These are phyloP conservation scores for Triops longicaudatus DNA, from an alignment of 1,140 invertebrate genomes.

Conservation along the genomic window DNA sequence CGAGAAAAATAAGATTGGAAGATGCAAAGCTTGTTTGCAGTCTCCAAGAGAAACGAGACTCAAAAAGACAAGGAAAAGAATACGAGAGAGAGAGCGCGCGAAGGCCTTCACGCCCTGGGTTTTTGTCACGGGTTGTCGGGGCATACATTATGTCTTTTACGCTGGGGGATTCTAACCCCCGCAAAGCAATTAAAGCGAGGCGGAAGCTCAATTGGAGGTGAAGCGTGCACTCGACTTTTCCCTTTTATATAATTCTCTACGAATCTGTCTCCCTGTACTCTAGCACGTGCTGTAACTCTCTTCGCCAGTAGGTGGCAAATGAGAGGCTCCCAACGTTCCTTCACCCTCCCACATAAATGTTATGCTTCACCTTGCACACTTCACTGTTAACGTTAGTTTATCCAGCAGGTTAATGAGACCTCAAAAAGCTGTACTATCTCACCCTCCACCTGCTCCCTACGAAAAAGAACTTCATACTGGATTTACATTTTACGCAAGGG, in stretches of 20 bases:
- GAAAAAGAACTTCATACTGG: too few species aligned
- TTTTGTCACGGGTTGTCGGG: slow-evolving; percentile 14
- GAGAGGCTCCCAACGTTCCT: neutral
- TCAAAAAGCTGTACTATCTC: neutral
- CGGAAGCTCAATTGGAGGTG: slow-evolving; percentile 10
- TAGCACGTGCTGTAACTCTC: neutral
- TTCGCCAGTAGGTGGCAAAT: slow-evolving; percentile 8
- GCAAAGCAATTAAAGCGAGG: slow-evolving; percentile 14
- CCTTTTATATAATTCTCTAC: neutral
- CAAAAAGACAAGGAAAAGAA: neutral
- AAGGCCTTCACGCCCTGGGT: neutral
- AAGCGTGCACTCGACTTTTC: neutral
- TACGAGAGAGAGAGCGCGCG: neutral
- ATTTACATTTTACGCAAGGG: too few species aligned
- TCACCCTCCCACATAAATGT: neutral
- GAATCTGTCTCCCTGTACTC: neutral
- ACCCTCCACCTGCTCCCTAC: too few species aligned
- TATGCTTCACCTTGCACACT: neutral
- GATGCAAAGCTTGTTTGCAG: slow-evolving; percentile 14
- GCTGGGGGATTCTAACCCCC: slow-evolving; percentile 13
- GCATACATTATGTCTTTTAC: slow-evolving; percentile 15
- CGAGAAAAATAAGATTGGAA: neutral
- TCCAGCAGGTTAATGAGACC: neutral
- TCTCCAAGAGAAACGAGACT: neutral
- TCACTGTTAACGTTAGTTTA: neutral